Evolutionary conservation across 2,113 vertebrate species (phyloP), one percentile per base, ranked within the genome.

Genomic region (Nothoprocta pentlandii): DNA sequence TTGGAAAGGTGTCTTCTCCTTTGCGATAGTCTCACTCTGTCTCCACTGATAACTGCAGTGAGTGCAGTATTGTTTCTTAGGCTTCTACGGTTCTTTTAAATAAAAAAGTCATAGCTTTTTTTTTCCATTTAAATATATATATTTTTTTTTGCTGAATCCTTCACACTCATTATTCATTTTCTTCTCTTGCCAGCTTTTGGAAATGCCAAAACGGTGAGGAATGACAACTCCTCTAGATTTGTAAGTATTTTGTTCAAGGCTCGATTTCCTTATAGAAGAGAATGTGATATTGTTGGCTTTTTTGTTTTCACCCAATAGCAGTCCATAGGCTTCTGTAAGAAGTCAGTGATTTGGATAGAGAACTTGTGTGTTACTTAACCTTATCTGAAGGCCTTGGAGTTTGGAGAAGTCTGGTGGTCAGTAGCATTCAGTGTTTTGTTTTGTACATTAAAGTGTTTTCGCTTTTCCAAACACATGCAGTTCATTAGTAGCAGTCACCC

Each of bases 201-300:
- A 97, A 99, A 99, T 96, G 99, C 99, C 92, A 99, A 99, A 98
- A 99, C 99, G 28, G 98, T 99, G 86, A 98, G 99, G 96, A 99
- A 99, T 84, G 99, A 99, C 98, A 99, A 99, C 97, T 99, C 99
- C 4, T 99, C 99, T 79, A 98, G 99, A 99, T 99, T 99, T 96
- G 99, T 99, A 96, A 99, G 99, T 99, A 98, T 96, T 79, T 84
- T 49, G 77, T 79, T 73, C 32, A 42, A 44, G 61, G 23, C 44
- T 77, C 61, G 3, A 73, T 47, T 64, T 71, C 16, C 3, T 47
- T 61, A 42, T 66, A 30, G 20, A 14, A 41, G 26, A 63, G 10
- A 0, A 0, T 61, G 61, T 42, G 69, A 17, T 0, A 2, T 47
- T 62, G 13, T 53, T 62, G 41, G 13, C 16, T 53, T 1, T 78